phyloP scores from a whole-genome alignment of 2,113 vertebrate genomes.

The Oxygymnocypris stewartii region DNA sequence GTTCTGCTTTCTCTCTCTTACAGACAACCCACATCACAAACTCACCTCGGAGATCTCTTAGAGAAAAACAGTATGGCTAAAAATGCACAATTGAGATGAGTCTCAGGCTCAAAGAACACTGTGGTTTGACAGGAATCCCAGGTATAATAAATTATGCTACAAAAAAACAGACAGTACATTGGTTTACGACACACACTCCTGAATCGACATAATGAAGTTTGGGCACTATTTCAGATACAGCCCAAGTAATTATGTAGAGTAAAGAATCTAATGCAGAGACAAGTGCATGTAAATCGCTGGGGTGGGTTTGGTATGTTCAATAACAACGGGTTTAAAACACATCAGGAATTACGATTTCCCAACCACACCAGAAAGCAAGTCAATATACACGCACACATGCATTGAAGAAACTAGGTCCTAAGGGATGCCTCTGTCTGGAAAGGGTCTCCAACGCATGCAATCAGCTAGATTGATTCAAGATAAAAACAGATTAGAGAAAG shows the following conservation, averaged over 20 bases:
- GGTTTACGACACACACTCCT: not conserved
- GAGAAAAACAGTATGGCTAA: not conserved
- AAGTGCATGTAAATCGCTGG: slow-evolving; percentile 19
- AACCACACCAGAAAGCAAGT: slow-evolving; percentile 21
- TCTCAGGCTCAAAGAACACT: not conserved
- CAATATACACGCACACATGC: not conserved
- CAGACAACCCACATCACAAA: not conserved
- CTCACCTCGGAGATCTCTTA: not conserved
- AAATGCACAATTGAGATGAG: slow-evolving; percentile 19
- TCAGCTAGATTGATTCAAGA: slow-evolving; percentile 34
- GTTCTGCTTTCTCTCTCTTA: slow-evolving; percentile 4
- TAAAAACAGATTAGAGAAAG: not conserved
- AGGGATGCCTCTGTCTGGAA: slow-evolving; percentile 39
- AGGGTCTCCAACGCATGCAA: slow-evolving; percentile 18
- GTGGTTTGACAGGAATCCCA: slow-evolving; percentile 27
- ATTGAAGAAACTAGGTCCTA: not conserved
- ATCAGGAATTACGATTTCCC: slow-evolving; percentile 2
- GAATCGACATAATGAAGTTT: slow-evolving; percentile 17
- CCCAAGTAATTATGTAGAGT: slow-evolving; percentile 18
- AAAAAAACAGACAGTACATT: slow-evolving; percentile 1
- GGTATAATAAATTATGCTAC: slow-evolving; percentile 9
- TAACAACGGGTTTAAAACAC: slow-evolving; percentile 26
- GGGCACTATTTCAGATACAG: not conserved
- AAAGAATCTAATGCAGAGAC: slow-evolving; percentile 26
- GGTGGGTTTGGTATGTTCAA: slow-evolving; percentile 17